Conservation (phyloP, 2,797 vertebrate genomes). For the Kryptopterus vitreolus region DNA sequence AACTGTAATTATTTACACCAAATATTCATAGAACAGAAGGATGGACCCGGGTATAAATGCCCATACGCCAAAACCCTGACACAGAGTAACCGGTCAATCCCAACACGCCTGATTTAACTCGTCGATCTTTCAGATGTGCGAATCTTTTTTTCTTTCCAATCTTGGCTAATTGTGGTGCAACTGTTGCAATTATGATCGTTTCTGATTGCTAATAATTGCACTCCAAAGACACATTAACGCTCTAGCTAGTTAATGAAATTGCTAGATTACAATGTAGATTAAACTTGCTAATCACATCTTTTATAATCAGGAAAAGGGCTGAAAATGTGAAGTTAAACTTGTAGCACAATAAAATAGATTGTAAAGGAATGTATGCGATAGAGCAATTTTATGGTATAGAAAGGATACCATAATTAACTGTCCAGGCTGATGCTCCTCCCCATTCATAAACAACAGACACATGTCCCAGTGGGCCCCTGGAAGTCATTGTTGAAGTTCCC, state of each 20-base stretch:
- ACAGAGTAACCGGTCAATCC: neutral
- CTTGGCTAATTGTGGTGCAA: neutral
- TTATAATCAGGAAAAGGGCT: neutral
- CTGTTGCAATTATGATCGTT: neutral
- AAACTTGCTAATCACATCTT: neutral
- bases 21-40: neutral
- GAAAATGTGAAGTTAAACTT: neutral
- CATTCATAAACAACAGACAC: neutral
- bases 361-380: neutral
- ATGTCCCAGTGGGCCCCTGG: neutral
- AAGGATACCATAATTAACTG: neutral
- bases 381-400: neutral
- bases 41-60: neutral
- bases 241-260: neutral
- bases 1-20: neutral
- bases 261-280: neutral
- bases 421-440: too few species aligned
- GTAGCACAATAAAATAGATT: neutral
- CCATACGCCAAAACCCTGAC: neutral
- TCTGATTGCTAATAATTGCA: constrained; percentile 11
- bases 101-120: neutral
- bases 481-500: neutral
- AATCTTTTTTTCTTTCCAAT: neutral
- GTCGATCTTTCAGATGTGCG: neutral
- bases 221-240: neutral